Percentiles rank a stretch among this genome's conserved stretches.
These are phyloP conservation scores for Hozukius guyotensis DNA, from an alignment of 2,797 vertebrate species.

Conservation along the genomic window DNA sequence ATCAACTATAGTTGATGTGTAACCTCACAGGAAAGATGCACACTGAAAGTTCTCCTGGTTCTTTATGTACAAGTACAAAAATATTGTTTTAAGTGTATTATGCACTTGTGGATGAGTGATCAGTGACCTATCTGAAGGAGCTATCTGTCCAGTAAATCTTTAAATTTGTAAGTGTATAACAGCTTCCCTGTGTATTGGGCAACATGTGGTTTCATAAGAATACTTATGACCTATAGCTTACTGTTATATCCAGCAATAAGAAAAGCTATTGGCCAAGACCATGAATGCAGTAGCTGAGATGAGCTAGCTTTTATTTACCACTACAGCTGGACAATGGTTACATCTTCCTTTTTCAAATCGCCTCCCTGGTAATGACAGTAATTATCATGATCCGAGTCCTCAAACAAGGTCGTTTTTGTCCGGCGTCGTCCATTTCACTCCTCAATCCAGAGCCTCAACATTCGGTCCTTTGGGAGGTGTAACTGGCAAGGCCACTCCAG, in stretches of 20 bases:
- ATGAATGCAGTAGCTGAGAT: not conserved
- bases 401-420: constrained; percentile 46
- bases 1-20: not conserved
- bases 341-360: constrained; percentile 13
- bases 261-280: not conserved
- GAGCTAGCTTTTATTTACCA: not conserved
- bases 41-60: not conserved
- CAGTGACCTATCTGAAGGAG: not conserved
- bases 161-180: not conserved
- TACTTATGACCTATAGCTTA: not conserved
- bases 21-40: no score
- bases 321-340: constrained; percentile 24
- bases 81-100: not conserved
- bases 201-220: constrained; percentile 2
- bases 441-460: constrained; percentile 49
- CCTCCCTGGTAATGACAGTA: constrained; percentile 46
- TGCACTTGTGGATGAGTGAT: not conserved
- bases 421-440: constrained; percentile 25
- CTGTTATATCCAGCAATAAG: not conserved
- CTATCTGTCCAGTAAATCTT: not conserved
- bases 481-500: constrained; percentile 45
- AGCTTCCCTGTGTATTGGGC: not conserved
- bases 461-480: constrained; percentile 43
- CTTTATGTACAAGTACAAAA: not conserved
- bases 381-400: constrained; percentile 55